Conservation (phyloP, 2,797 vertebrate species). For the Champsocephalus gunnari region DNA sequence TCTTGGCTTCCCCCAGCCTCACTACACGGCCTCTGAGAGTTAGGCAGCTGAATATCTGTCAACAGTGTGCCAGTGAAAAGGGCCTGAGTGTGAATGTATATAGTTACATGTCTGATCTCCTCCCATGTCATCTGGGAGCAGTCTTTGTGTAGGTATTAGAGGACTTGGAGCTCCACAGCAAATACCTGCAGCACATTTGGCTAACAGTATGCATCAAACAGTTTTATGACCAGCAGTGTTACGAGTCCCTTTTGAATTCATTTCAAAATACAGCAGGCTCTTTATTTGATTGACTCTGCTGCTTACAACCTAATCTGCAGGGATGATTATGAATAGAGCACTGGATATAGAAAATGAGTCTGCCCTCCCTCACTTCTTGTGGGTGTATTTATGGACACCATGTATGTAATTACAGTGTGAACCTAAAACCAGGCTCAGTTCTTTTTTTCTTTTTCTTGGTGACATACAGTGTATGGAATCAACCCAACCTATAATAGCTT, state of each 20-base stretch:
- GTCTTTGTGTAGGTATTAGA: constrained; percentile 26
- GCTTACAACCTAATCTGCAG: constrained; percentile 15
- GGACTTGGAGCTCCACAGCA: constrained; percentile 2
- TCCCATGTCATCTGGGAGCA: constrained; percentile 36
- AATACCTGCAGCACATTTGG: constrained; percentile 33
- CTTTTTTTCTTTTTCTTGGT: constrained; percentile 64
- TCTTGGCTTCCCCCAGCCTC: background rate
- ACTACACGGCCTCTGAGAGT: background rate
- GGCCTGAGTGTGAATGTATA: constrained; percentile 12
- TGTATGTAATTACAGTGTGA: constrained; percentile 77
- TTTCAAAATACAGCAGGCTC: background rate
- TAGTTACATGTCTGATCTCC: constrained; percentile 26
- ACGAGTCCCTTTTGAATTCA: background rate
- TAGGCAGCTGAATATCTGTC: constrained; percentile 21
- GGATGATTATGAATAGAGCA: constrained; percentile 15
- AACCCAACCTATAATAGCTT: constrained; percentile 74
- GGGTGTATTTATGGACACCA: constrained; percentile 65
- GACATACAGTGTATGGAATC: constrained; percentile 65
- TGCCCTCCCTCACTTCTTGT: constrained; percentile 34
- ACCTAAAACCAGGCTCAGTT: constrained; percentile 58
- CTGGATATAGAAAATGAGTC: constrained; percentile 47
- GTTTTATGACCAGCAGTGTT: background rate
- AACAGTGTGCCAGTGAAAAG: constrained; percentile 20
- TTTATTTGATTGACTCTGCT: constrained; percentile 1
- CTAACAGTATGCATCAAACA: constrained; percentile 12